Evolutionary conservation across 1,140 invertebrate genomes (phyloP).

Genomic region (Helicoverpa armigera): DNA sequence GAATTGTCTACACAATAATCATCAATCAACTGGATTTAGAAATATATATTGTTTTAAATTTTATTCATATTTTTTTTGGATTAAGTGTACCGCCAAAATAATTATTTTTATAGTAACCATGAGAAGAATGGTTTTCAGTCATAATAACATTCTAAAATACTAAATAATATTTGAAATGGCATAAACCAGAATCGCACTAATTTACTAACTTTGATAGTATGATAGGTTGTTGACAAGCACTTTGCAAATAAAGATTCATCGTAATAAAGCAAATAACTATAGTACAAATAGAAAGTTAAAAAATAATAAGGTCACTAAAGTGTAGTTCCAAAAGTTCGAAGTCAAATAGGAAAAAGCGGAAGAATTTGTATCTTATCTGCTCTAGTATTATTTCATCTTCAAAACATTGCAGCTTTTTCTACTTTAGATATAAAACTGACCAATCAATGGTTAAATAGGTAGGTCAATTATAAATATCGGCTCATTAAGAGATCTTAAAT

Average conservation of each 20-base stretch:
- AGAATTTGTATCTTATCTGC: slow-evolving; percentile 27
- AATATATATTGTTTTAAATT: not conserved
- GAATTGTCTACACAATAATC: not conserved
- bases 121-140: slow-evolving; percentile 36
- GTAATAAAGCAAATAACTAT: not conserved
- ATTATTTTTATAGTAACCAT: slow-evolving; percentile 1
- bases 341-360: slow-evolving; percentile 12
- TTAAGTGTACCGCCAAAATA: not conserved
- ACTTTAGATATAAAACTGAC: slow-evolving; percentile 9
- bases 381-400: slow-evolving; percentile 9
- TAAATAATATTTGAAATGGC: slow-evolving; percentile 12
- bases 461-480: slow-evolving; percentile 4
- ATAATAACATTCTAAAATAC: slow-evolving; percentile 25
- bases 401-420: not conserved
- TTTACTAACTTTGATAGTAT: slow-evolving; percentile 15
- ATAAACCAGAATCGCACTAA: slow-evolving; percentile 42
- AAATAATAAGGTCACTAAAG: not conserved
- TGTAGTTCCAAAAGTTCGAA: not conserved
- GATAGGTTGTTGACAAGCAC: slow-evolving; percentile 30
- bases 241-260: slow-evolving; percentile 25
- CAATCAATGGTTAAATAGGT: slow-evolving; percentile 1
- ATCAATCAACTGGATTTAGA: slow-evolving; percentile 7
- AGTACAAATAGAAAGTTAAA: not conserved
- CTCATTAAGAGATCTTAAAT: not conserved
- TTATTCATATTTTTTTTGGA: slow-evolving; percentile 3